Evolutionary conservation across 2,113 vertebrate genomes (phyloP).

Genomic region (Silurus asotus): DNA sequence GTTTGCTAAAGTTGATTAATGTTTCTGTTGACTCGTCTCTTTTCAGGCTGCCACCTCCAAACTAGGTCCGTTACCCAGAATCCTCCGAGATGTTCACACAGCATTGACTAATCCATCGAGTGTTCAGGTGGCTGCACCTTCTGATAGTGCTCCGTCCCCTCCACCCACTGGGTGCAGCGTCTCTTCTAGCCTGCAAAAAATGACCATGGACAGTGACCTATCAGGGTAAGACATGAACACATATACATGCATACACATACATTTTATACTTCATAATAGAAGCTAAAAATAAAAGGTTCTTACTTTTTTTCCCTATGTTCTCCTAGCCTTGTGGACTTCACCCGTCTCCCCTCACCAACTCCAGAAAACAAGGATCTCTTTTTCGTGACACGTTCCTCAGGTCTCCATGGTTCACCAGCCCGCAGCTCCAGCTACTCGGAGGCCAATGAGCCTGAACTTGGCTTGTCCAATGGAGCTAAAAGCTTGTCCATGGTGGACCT

Average conservation of each 20-base stretch:
- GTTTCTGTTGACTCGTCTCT: slow-evolving; percentile 28
- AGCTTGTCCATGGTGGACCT: slow-evolving; percentile 99
- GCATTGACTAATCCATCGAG: slow-evolving; percentile 86
- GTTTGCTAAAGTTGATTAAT: neutral
- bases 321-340: slow-evolving; percentile 95
- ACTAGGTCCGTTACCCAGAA: slow-evolving; percentile 90
- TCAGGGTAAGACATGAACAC: slow-evolving; percentile 81
- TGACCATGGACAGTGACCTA: slow-evolving; percentile 94
- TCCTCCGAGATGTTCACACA: slow-evolving; percentile 88
- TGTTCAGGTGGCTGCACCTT: slow-evolving; percentile 73
- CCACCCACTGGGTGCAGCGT: slow-evolving; percentile 82
- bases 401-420: slow-evolving; percentile 92
- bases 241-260: neutral
- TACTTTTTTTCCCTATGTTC: slow-evolving; percentile 62
- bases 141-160: slow-evolving; percentile 79
- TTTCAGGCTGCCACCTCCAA: slow-evolving; percentile 83
- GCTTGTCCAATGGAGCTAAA: slow-evolving; percentile 93
- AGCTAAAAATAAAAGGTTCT: neutral
- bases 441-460: slow-evolving; percentile 91
- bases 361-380: slow-evolving; percentile 99
- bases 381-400: slow-evolving; percentile 96
- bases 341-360: slow-evolving; percentile 96
- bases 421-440: slow-evolving; percentile 98
- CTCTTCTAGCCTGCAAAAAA: slow-evolving; percentile 92
- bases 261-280: neutral